Evolutionary conservation across 2,113 vertebrate species (phyloP).

Genomic region (Myrmecobius fasciatus): DNA sequence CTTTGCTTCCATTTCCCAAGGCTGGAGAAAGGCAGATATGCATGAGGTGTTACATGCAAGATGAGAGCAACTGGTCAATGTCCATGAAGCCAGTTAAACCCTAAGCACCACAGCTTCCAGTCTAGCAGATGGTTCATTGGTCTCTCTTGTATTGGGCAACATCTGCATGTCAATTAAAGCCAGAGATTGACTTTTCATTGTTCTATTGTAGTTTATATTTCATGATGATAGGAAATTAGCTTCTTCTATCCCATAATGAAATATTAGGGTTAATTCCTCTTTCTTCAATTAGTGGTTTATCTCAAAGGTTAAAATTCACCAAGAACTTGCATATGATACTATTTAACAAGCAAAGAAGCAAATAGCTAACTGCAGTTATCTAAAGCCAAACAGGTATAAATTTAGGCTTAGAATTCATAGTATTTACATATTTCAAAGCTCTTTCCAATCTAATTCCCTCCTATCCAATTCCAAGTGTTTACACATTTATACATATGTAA

Average conservation of each 20-base stretch:
- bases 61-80: slow-evolving; percentile 51
- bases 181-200: slow-evolving; percentile 33
- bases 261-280: slow-evolving; percentile 17
- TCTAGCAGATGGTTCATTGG: slow-evolving; percentile 58
- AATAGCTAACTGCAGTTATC: neutral
- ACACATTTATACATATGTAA: neutral
- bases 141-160: slow-evolving; percentile 25
- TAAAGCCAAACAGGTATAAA: neutral
- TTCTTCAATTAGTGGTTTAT: slow-evolving; percentile 3
- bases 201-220: slow-evolving; percentile 54
- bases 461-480: neutral
- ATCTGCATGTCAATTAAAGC: slow-evolving; percentile 28
- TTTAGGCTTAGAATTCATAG: neutral
- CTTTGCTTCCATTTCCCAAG: slow-evolving; percentile 9
- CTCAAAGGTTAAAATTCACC: slow-evolving; percentile 38
- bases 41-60: slow-evolving; percentile 2
- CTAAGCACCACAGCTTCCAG: slow-evolving; percentile 41
- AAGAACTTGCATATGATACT: slow-evolving; percentile 23
- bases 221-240: slow-evolving; percentile 34
- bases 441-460: neutral
- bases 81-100: slow-evolving; percentile 61
- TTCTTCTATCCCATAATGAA: slow-evolving; percentile 31
- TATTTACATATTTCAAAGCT: neutral
- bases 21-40: slow-evolving; percentile 41
- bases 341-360: slow-evolving; percentile 38